Evolutionary conservation across 2,888 invertebrate species (phyloP), one percentile per base, ranked within the genome.

Genomic region (Hylaea fasciaria): DNA sequence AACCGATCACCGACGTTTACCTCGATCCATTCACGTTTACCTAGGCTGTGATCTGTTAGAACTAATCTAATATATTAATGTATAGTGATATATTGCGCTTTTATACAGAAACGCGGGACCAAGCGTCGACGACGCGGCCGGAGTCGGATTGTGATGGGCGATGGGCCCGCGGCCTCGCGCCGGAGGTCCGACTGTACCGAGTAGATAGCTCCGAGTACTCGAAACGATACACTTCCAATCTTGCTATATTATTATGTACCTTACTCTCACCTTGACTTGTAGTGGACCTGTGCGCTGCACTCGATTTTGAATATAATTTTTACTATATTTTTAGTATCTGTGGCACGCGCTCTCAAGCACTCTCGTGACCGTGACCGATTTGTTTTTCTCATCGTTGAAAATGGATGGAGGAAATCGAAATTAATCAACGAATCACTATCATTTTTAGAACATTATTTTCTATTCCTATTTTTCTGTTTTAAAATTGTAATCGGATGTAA

Each of bases 1-100:
- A 66, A 57, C 59, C 50, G 63, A 52, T 58, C 62, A 44, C 56
- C 64, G 54, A 62, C 22, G 49, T 59, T 72, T 76, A 79, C 83
- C 82, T 82, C 80, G 77, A 77, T 70, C 72, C 80, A 70, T 70
- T 76, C 76, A 74, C 73, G 74, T 80, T 73, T 84, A 86, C 85
- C 77, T 83, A 85, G 92, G 92, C 92, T 92, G 92, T 92, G 92
- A 92, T 90, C 91, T 89, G 85, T 84, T 83, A 86, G 77, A 82
- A 79, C 79, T 86, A 80, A 77, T 80, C 74, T 83, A 77, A 65
- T 62, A 56, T 64, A 66, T 67, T 65, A 66, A 65, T 71, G 66
- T 77, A 76, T 58, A 52, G 51, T 58, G 43, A 53, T 59, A 58
- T 58, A 53, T 53, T 55, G 50, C 46, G 55, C 55, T 60, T 50